Percentiles rank a stretch among this genome's conserved stretches.
Conservation (phyloP, 2,888 invertebrate genomes). For the Galeruca laticollis region DNA sequence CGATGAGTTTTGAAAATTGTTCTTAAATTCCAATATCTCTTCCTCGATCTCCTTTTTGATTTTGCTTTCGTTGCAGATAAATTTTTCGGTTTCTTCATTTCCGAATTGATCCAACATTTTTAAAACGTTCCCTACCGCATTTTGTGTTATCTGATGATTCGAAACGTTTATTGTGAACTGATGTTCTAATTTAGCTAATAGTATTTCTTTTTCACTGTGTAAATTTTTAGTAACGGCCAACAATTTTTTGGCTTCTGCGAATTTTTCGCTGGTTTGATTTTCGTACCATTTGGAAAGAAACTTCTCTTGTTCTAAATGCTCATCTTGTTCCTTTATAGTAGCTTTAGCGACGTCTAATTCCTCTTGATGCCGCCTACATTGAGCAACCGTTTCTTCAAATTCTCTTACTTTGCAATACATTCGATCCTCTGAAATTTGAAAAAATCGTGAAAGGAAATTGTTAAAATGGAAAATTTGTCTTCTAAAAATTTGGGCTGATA, state of each 20-base stretch:
- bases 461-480: too few species aligned
- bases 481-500: too few species aligned
- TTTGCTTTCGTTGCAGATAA: not conserved
- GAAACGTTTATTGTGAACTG: slow-evolving; percentile 46
- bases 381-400: slow-evolving; percentile 42
- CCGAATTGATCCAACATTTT: slow-evolving; percentile 30
- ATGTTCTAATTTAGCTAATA: slow-evolving; percentile 50
- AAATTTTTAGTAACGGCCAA: slow-evolving; percentile 42
- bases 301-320: slow-evolving; percentile 46
- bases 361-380: slow-evolving; percentile 35
- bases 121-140: slow-evolving; percentile 26
- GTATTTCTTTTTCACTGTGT: slow-evolving; percentile 45
- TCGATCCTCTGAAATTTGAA: slow-evolving; percentile 39
- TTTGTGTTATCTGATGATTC: slow-evolving; percentile 40
- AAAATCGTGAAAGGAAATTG: not conserved
- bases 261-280: slow-evolving; percentile 42
- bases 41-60: slow-evolving; percentile 16
- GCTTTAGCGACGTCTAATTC: slow-evolving; percentile 36
- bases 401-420: slow-evolving; percentile 35
- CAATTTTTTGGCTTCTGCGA: slow-evolving; percentile 44
- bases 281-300: slow-evolving; percentile 49
- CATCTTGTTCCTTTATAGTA: slow-evolving; percentile 43
- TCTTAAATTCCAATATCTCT: slow-evolving; percentile 9
- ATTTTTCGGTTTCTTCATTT: slow-evolving; percentile 20
- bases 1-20: slow-evolving; percentile 11